Evolutionary conservation across 2,113 vertebrate species (phyloP), one percentile per base, ranked within the genome.

Genomic region (Scytalopus superciliaris): DNA sequence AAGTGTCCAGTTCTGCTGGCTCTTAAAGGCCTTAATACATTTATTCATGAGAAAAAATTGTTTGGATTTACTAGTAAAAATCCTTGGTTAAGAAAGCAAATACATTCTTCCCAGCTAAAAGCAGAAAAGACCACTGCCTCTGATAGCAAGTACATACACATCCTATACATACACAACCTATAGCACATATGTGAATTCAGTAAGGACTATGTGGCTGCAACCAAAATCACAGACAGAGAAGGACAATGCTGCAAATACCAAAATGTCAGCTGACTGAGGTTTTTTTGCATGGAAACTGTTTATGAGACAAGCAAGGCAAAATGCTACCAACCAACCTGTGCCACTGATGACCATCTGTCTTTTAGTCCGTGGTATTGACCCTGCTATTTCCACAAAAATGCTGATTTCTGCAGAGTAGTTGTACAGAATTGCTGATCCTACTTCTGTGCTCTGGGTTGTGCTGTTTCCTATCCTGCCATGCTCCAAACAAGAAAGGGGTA

Each of bases 241-340:
- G 33, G 31, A 91, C 25, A 87, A 35, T 17, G 25, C 19, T 89
- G 45, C 77, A 94, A 7, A 53, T 52, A 76, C 40, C 25, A 49
- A 25, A 70, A 40, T 13, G 4, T 16, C 52, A 60, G 24, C 2
- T 74, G 33, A 9, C 16, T 62, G 4, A 10, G 30, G 35, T 25
- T 4, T 12, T 63, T 70, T 75, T 27, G 3, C 16, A 35, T 35
- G 28, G 35, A 69, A 94, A 80, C 14, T 39, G 7, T 56, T 81
- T 40, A n/a, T n/a, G 62, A 87, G 37, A 66, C 28, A 93, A 93
- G 17, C 27, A 74, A 90, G 39, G 55, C 63, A 83, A 93, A 95
- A 52, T 70, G 50, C 76, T 92, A 11, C 68, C 8, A 35, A 89
- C 88, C 93, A 68, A 94, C 91, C 87, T 90, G 90, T 90, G 75